These are phyloP conservation scores for Seriola aureovittata DNA, from an alignment of 2,113 vertebrate species.

Conservation along the genomic window DNA sequence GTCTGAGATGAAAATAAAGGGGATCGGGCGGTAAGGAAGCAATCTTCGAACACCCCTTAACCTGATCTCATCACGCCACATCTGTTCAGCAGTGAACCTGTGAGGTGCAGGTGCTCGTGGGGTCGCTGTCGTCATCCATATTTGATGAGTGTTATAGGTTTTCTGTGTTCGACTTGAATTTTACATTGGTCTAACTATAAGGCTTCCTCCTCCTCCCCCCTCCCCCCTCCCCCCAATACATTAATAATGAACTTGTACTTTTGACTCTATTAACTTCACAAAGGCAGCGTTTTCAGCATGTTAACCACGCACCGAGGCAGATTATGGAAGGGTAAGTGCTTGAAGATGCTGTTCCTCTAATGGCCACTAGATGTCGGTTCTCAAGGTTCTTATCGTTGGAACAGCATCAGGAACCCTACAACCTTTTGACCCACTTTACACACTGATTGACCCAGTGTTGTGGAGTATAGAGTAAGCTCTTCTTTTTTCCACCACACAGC, in stretches of 20 bases:
- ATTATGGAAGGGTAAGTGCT: too few relatives aligned
- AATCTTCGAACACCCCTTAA: conserved; percentile 44
- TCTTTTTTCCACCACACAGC: too few relatives aligned
- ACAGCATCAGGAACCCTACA: too few relatives aligned
- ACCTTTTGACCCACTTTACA: too few relatives aligned
- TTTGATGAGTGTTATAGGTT: conserved; percentile 63
- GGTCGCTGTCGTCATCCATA: conserved; percentile 46
- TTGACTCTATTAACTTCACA: conserved; percentile 53
- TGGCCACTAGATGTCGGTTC: background rate
- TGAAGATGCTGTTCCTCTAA: background rate
- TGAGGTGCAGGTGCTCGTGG: conserved; percentile 38
- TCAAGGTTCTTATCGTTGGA: too few relatives aligned
- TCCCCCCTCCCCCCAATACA: background rate
- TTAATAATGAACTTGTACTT: conserved; percentile 26
- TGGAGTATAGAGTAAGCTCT: too few relatives aligned
- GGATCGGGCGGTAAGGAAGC: conserved; percentile 17
- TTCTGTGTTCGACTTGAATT: conserved; percentile 45
- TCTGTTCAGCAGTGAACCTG: conserved; percentile 68
- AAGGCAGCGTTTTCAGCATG: background rate
- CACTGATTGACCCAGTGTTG: too few relatives aligned
- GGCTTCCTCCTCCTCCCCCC: background rate
- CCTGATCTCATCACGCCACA: conserved; percentile 79
- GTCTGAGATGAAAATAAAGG: conserved; percentile 21
- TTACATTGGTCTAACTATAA: conserved; percentile 11
- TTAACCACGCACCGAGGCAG: background rate